phyloP scores from a whole-genome alignment of 2,113 vertebrate species.

The Malaclemys terrapin region DNA sequence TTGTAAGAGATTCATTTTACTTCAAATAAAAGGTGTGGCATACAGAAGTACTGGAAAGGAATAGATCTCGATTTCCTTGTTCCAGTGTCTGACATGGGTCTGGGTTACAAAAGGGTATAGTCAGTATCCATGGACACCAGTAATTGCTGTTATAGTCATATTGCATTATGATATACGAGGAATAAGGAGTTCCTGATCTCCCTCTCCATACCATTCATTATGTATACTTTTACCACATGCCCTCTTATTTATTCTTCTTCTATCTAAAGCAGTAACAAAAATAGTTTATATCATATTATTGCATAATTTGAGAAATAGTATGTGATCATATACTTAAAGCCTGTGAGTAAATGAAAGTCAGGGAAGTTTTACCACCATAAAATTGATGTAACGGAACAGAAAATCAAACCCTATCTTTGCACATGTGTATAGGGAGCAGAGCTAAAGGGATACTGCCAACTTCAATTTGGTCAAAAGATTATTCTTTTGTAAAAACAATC shows the following conservation, averaged over 20 bases:
- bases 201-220: neutral
- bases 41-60: fast-evolving
- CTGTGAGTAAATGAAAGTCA: neutral
- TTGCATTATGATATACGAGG: neutral
- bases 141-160: neutral
- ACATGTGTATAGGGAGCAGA: neutral
- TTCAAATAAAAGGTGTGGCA: fast-evolving
- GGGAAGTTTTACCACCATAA: neutral
- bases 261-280: neutral
- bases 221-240: neutral
- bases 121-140: neutral
- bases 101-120: neutral
- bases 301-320: fast-evolving
- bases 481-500: neutral
- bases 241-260: neutral
- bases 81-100: neutral
- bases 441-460: neutral
- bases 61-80: neutral
- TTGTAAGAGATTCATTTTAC: neutral
- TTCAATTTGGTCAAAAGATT: neutral
- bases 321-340: neutral
- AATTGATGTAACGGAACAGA: fast-evolving
- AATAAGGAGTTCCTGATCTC: neutral
- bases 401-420: neutral
- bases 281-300: neutral